Evolutionary conservation across 2,888 invertebrate genomes (phyloP).

Genomic region (Himalopsyche kuldschensis): DNA sequence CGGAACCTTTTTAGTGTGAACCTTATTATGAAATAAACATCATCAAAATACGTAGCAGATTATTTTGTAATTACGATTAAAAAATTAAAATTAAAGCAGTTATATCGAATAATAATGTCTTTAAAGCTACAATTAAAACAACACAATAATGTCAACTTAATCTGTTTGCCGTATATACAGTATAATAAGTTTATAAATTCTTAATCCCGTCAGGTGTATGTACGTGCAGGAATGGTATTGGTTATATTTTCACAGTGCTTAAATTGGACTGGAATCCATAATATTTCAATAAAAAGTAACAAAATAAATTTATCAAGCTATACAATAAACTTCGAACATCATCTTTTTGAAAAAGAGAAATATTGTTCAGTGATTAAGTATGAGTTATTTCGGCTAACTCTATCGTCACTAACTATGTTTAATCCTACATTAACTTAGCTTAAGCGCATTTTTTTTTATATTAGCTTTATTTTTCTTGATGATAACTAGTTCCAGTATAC

Average conservation of each 20-base stretch:
- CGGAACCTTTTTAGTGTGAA: too few species aligned
- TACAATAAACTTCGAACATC: too few species aligned
- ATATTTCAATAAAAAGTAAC: not conserved
- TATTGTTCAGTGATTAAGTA: too few species aligned
- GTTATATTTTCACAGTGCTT: not conserved
- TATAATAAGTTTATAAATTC: slow-evolving; percentile 31
- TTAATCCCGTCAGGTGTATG: slow-evolving; percentile 18
- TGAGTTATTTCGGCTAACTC: too few species aligned
- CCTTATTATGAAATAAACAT: not conserved
- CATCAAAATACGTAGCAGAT: not conserved
- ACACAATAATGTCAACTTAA: slow-evolving; percentile 25
- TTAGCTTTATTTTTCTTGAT: too few species aligned
- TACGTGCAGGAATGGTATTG: not conserved
- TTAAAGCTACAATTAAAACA: slow-evolving; percentile 13
- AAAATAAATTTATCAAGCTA: not conserved
- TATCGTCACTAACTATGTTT: too few species aligned
- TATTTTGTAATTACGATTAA: not conserved
- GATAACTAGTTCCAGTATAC: too few species aligned
- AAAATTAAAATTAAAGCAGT: not conserved
- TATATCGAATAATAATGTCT: not conserved
- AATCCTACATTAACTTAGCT: too few species aligned
- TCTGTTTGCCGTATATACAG: slow-evolving; percentile 18
- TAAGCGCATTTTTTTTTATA: too few species aligned
- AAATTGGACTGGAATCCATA: not conserved
- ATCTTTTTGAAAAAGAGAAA: too few species aligned